These are phyloP conservation scores for Margarornis squamiger DNA, from an alignment of 2,797 vertebrate genomes.

Conservation along the genomic window DNA sequence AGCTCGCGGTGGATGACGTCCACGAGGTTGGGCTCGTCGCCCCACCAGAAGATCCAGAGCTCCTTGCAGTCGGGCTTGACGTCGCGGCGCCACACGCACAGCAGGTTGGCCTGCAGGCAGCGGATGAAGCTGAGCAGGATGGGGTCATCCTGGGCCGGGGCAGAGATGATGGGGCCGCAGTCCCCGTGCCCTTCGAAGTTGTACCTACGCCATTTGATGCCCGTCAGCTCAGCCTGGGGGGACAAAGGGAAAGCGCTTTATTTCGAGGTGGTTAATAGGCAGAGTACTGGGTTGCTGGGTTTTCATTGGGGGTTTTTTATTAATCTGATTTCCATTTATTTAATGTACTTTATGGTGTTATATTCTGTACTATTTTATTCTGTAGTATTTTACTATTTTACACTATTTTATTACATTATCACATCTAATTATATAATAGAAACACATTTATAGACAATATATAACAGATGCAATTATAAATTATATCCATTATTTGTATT, in stretches of 20 bases:
- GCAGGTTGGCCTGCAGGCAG: slow-evolving; percentile 94
- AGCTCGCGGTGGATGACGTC: slow-evolving; percentile 96
- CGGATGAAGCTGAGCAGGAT: slow-evolving; percentile 97
- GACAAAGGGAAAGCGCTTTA: not conserved
- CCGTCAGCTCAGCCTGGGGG: slow-evolving; percentile 91
- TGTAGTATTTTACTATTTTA: not conserved
- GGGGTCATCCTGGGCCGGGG: slow-evolving; percentile 96
- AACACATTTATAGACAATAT: too few relatives aligned
- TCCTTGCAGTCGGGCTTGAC: slow-evolving; percentile 92
- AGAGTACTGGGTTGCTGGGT: not conserved
- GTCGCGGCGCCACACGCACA: slow-evolving; percentile 96
- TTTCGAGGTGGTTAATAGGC: not conserved
- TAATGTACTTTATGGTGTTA: not conserved
- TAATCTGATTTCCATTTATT: not conserved
- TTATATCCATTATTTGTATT: too few relatives aligned
- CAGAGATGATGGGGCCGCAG: slow-evolving; percentile 95
- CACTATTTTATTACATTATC: too few relatives aligned
- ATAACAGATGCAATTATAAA: too few relatives aligned
- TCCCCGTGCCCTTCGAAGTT: slow-evolving; percentile 91
- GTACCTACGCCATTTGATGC: slow-evolving; percentile 99
- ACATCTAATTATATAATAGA: too few relatives aligned
- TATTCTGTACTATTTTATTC: not conserved
- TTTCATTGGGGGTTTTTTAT: not conserved
- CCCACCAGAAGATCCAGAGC: slow-evolving; percentile 99
- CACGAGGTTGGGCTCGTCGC: slow-evolving; percentile 91